A percentile compares a stretch with the other conserved stretches of the same genome.
Evolutionary conservation across 2,888 invertebrate species (phyloP).

Genomic region (Lymantria monacha): DNA sequence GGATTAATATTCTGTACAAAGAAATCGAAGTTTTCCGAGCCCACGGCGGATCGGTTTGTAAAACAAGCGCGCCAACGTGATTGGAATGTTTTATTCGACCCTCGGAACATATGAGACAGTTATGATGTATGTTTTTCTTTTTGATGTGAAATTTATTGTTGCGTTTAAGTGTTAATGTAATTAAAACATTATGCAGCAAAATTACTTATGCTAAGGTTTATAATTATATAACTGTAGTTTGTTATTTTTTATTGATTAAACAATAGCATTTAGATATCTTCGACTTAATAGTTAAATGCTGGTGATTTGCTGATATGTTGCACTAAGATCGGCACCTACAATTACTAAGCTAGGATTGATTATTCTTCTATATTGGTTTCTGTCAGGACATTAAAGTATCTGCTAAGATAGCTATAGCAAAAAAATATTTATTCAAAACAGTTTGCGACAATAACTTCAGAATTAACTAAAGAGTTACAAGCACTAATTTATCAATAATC

Average conservation of each 20-base stretch:
- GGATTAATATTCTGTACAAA: slow-evolving; percentile 7
- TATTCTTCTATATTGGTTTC: too few relatives aligned
- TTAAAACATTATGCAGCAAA: slow-evolving; percentile 31
- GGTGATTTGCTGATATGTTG: too few relatives aligned
- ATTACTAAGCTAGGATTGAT: too few relatives aligned
- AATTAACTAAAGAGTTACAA: too few relatives aligned
- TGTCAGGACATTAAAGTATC: too few relatives aligned
- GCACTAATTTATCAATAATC: too few relatives aligned
- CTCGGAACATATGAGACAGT: slow-evolving; percentile 76
- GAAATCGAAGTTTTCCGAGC: slow-evolving; percentile 44
- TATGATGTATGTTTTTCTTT: slow-evolving; percentile 77
- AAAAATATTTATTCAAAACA: too few relatives aligned
- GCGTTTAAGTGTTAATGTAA: slow-evolving; percentile 48
- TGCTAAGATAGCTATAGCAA: too few relatives aligned
- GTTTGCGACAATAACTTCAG: too few relatives aligned
- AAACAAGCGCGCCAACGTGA: slow-evolving; percentile 79
- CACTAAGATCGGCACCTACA: too few relatives aligned
- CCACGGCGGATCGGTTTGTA: slow-evolving; percentile 78
- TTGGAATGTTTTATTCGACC: slow-evolving; percentile 78
- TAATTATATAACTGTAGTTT: background rate
- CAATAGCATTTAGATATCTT: too few relatives aligned
- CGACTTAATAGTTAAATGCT: too few relatives aligned
- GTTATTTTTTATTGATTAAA: background rate
- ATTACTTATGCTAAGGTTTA: background rate
- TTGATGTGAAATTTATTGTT: slow-evolving; percentile 65